Evolutionary conservation across 2,888 invertebrate species (phyloP), one percentile per base, ranked within the genome.

Genomic region (Tiphia femorata): DNA sequence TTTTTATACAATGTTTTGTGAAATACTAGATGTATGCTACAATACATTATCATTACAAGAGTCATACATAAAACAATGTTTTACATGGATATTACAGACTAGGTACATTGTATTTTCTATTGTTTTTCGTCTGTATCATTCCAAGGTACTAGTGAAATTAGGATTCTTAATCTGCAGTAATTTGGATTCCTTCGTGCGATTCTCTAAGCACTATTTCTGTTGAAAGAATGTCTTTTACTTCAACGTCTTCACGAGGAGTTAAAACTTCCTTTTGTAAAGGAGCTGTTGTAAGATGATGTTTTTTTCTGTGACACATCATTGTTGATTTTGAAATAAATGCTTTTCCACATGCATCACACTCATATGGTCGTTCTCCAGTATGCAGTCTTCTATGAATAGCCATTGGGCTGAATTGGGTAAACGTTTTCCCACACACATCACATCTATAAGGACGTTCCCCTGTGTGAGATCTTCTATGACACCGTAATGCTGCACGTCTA

Each of bases 401-500:
- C 86, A 89, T 87, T 4, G 88, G 88, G n/a, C 88, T 87, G 69
- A 88, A 88, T 65, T 89, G 89, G 0, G 88, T 88, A 66, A 89
- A 89, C 4, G 87, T 87, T 79, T 88, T 88, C 0, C 87, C 88
- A 64, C 89, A 89, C 12, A 87, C 82, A 62, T 88, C 87, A 75
- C 89, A 89, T 75, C 85, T 82, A 62, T 88, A 88, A 0, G 87
- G 87, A 50, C 87, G 76, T 77, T 88, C 87, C 0, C 87, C 87
- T 0, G 88, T 88, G 69, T 88, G 88, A 2, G 87, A 87, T 50
- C 88, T 81, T 52, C 85, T 80, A 70, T 88, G 88, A 66, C 88
- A 88, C 27, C 87, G 81, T 6, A 88, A 72, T 0, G 88, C 88
- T 53, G 88, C 88, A n/a, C 87, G 80, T 21, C 88, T 81, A 0